Conservation (phyloP, 2,888 invertebrate genomes). For the Stegana nigrithorax region DNA sequence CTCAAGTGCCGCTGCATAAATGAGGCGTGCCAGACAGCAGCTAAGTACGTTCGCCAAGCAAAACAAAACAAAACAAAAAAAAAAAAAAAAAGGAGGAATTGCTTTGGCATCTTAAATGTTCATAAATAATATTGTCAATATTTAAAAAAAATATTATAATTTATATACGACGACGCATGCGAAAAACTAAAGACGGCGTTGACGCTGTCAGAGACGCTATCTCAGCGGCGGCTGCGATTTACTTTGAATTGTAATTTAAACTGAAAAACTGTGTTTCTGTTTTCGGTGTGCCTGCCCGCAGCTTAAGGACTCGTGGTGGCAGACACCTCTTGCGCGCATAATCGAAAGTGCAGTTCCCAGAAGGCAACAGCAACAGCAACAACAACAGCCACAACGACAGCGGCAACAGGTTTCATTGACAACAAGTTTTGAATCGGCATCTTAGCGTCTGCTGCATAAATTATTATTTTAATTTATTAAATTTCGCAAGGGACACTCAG, state of each 20-base stretch:
- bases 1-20: constrained; percentile 3
- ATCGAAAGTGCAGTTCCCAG: constrained; percentile 35
- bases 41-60: too few species aligned
- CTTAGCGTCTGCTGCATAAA: constrained; percentile 20
- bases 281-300: not conserved
- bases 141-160: constrained; percentile 27
- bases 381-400: constrained; percentile 1
- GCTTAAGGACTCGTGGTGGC: not conserved
- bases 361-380: too few species aligned
- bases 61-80: constrained; percentile 12
- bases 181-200: not conserved
- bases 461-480: constrained; percentile 29
- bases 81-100: constrained; percentile 2
- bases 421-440: constrained; percentile 24
- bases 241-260: constrained; percentile 8
- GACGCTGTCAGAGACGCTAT: not conserved
- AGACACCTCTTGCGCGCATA: too few species aligned
- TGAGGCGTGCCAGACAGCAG: constrained; percentile 7
- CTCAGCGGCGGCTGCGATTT: not conserved
- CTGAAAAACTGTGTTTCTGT: not conserved
- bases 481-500: constrained; percentile 8
- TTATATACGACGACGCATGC: constrained; percentile 17
- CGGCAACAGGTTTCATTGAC: constrained; percentile 12
- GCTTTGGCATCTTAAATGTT: constrained; percentile 28
- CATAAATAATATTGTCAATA: constrained; percentile 31